Base-by-base conservation (phyloP, 2,888 invertebrate genomes). In the Julus scanicus region DNA sequence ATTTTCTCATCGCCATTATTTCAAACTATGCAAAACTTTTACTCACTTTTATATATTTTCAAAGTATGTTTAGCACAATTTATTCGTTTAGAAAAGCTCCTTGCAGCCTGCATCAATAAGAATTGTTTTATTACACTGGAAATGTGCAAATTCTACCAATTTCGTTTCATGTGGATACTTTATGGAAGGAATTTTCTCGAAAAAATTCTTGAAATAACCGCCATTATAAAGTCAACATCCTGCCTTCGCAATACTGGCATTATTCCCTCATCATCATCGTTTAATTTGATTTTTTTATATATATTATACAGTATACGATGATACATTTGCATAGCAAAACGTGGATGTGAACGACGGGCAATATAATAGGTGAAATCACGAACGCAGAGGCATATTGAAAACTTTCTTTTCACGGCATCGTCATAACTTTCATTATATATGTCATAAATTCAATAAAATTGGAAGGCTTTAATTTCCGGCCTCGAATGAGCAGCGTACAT, bases 381-480 rank as follows among this genome's bases (percentile, higher is more conserved):
- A 39, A 80, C 13, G 37, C 80, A 13, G 80, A 8, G 9, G 9
- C 80, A 80, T 39, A 29, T 80, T 80, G 80, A 37, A 29, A 80
- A 80, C 37, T 39, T 37, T 11, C 80, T 29, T 29, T 39, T 80
- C 71, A 71, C 71, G 8, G 71, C 71, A 71, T 71, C 71, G 71
- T 71, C 80, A 29, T 29, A 80, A 80, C 80, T 80, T 80, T 80
- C 80, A 80, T 80, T 80, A 80, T 80, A 63, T 63, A 37, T 80
- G 37, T 39, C 80, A 80, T 80, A 80, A 80, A 80, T 80, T 80
- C 80, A 80, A 80, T 80, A 39, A 80, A 39, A 29, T 80, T 80
- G 80, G 29, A 80, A 80, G 80, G 80, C 80, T 80, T 80, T 80
- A 80, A 80, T 80, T 80, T 80, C 80, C 80, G 80, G 80, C 80